Percentiles rank a stretch among this genome's conserved stretches.
Evolutionary conservation across 2,888 invertebrate species (phyloP).

Genomic region (Trichogramma dendrolimi): DNA sequence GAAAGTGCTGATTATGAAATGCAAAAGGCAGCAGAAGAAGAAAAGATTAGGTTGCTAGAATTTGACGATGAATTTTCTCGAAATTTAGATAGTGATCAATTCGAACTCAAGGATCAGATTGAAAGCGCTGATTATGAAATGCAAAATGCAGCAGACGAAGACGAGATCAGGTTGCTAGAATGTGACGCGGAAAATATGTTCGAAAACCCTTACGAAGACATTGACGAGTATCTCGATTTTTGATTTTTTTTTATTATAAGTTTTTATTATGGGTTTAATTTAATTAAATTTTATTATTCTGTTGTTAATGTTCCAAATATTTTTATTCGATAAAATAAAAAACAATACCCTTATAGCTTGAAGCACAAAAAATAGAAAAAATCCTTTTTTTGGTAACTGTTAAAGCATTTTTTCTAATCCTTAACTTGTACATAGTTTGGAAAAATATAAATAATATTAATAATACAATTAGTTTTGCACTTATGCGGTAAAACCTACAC

Average conservation of each 20-base stretch:
- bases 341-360: conserved; percentile 11
- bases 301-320: conserved; percentile 10
- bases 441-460: conserved; percentile 25
- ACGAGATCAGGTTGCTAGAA: no score
- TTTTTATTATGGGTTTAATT: conserved; percentile 1
- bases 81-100: no score
- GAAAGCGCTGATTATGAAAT: no score
- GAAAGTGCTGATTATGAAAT: no score
- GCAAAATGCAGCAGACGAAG: no score
- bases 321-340: conserved; percentile 24
- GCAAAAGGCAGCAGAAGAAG: no score
- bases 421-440: conserved; percentile 16
- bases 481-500: conserved; percentile 3
- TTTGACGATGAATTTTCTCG: no score
- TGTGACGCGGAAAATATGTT: no score
- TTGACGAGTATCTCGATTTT: conserved; percentile 34
- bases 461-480: conserved; percentile 15
- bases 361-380: conserved; percentile 17
- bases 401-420: conserved; percentile 13
- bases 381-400: conserved; percentile 6
- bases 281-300: background rate
- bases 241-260: conserved; percentile 17
- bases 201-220: conserved; percentile 15
- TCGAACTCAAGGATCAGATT: no score
- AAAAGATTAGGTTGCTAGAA: no score